A percentile compares a stretch with the other conserved stretches of the same genome.
Conservation (phyloP, 2,113 vertebrate genomes). For the Thalassarche chlororhynchos region DNA sequence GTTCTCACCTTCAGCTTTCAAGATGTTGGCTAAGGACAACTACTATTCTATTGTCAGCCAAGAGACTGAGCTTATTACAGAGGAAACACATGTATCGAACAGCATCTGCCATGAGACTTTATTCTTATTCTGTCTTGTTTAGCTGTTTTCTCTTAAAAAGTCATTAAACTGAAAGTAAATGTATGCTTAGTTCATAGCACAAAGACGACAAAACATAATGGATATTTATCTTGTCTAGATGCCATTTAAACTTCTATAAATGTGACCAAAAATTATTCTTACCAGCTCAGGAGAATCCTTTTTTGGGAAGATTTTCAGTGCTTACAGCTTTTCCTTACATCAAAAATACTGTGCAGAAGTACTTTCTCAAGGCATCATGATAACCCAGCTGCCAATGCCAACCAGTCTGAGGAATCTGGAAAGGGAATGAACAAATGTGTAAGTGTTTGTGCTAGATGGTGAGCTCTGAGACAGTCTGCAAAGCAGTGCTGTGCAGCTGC, state of each 20-base stretch:
- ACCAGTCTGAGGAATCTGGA: background rate
- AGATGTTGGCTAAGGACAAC: background rate
- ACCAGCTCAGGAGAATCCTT: background rate
- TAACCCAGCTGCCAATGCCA: background rate
- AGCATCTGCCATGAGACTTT: background rate
- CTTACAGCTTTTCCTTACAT: background rate
- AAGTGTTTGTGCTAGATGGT: background rate
- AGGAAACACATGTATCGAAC: background rate
- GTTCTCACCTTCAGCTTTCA: constrained; percentile 20
- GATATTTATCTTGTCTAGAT: background rate
- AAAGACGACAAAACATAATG: background rate
- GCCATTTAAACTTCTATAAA: background rate
- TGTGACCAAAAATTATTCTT: constrained; percentile 6
- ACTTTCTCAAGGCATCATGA: background rate
- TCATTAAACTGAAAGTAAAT: background rate
- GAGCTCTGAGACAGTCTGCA: background rate
- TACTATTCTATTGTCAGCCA: background rate
- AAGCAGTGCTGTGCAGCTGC: background rate
- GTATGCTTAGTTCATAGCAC: background rate
- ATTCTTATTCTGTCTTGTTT: background rate
- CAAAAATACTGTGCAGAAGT: background rate
- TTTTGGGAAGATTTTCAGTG: background rate
- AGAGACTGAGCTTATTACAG: background rate
- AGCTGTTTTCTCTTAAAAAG: constrained; percentile 32
- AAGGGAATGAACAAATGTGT: background rate